Evolutionary conservation across 2,888 invertebrate species (phyloP).

Genomic region (Endotricha flammealis): DNA sequence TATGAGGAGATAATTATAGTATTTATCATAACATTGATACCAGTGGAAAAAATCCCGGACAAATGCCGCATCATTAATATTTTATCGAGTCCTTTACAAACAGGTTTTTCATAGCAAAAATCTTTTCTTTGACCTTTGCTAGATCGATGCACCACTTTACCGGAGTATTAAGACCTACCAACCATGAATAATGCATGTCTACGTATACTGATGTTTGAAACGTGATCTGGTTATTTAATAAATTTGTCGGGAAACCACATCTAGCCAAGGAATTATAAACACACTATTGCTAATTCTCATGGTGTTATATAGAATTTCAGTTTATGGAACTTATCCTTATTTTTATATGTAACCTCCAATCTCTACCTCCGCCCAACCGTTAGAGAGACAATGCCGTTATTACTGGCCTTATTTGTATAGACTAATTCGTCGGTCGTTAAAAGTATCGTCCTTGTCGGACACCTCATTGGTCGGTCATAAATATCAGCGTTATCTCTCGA

Average conservation of each 20-base stretch:
- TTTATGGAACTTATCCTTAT: too few species aligned
- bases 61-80: background rate
- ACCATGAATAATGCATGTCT: slow-evolving; percentile 8
- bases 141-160: slow-evolving; percentile 7
- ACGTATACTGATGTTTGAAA: slow-evolving; percentile 22
- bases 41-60: too few species aligned
- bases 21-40: too few species aligned
- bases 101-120: slow-evolving; percentile 3
- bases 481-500: slow-evolving; percentile 69
- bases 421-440: slow-evolving; percentile 65
- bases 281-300: background rate
- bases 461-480: slow-evolving; percentile 69
- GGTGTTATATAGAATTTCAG: too few species aligned
- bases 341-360: too few species aligned
- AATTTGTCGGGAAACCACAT: slow-evolving; percentile 13
- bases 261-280: slow-evolving; percentile 4
- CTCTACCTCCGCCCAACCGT: too few species aligned
- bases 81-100: background rate
- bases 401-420: slow-evolving; percentile 52
- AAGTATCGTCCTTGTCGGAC: slow-evolving; percentile 63
- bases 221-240: slow-evolving; percentile 45
- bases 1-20: too few species aligned
- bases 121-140: slow-evolving; percentile 2
- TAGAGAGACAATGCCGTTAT: slow-evolving; percentile 20
- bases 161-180: slow-evolving; percentile 8